Base-by-base conservation (phyloP, 2,797 vertebrate genomes). In the Gila robusta region DNA sequence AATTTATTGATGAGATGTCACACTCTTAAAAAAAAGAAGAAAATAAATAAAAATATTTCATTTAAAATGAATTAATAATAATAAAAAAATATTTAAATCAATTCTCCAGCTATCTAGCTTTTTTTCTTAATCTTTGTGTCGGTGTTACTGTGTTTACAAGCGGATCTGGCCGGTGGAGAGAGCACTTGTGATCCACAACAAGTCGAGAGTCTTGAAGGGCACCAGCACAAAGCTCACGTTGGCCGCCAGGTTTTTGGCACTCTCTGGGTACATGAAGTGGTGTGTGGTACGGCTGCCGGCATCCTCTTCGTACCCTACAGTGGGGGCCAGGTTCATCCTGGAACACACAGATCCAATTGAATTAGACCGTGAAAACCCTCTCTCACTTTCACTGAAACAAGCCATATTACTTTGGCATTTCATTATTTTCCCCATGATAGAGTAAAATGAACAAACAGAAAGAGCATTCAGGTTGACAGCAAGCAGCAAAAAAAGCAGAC, bases 201-300 rank as follows among this genome's bases (percentile, higher is more conserved):
- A 96, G 92, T 99, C 98, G 94, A 99, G 94, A 0, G 98, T 98
- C 92, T 99, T 99, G 94, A 99, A 99, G 91, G 98, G 98, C 83
- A 99, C 97, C 85, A 99, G 93, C 88, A 99, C 98, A 0, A 99
- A 99, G 96, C 98, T 99, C 94, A 99, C 96, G 0, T 99, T 99
- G 92, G 97, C 94, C 0, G 97, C 97, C 91, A 99, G 95, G 92
- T 99, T 99, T 94, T 97, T 99, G 95, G 98, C 98, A 91, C 98
- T 99, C 95, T 99, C 98, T 0, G 98, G 98, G 92, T 99, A 99
- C 98, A 99, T 99, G 95, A 99, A 99, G 93, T 99, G 98, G 91
- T 99, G 98, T 0, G 98, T 99, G 86, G 98, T 99, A 85, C 91
- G 96, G 91, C 97, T 92, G 28, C 98, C 98, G 6, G 96, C 98